Conservation (phyloP, 2,888 invertebrate species). For the Alsophila aescularia region DNA sequence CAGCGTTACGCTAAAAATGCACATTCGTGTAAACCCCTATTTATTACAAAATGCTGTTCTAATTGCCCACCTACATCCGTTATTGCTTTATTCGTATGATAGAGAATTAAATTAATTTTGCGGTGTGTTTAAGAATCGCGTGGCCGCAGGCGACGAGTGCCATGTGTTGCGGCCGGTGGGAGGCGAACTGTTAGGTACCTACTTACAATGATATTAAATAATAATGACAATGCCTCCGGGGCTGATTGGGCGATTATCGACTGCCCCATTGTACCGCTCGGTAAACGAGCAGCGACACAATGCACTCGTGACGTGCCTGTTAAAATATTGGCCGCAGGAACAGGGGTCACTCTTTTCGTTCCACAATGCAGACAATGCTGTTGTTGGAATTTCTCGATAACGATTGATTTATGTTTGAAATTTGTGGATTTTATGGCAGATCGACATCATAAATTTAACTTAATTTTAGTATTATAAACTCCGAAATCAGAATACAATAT, state of each 20-base stretch:
- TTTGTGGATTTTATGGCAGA: neutral
- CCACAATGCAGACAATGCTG: constrained; percentile 27
- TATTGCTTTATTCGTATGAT: constrained; percentile 54
- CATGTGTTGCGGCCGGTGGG: constrained; percentile 61
- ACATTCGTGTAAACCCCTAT: constrained; percentile 32
- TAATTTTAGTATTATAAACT: neutral
- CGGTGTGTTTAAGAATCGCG: constrained; percentile 64
- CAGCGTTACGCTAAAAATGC: constrained; percentile 33
- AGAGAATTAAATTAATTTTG: constrained; percentile 75
- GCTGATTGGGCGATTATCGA: constrained; percentile 54
- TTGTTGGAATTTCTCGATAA: constrained; percentile 4
- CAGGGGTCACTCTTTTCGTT: constrained; percentile 39
- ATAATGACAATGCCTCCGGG: constrained; percentile 57
- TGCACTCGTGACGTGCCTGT: constrained; percentile 43
- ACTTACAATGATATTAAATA: constrained; percentile 56
- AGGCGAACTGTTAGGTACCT: constrained; percentile 39
- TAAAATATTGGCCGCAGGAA: constrained; percentile 47
- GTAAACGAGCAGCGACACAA: constrained; percentile 52
- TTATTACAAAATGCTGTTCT: constrained; percentile 37
- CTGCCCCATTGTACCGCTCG: constrained; percentile 48
- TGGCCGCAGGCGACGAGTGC: constrained; percentile 58
- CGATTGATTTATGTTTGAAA: constrained; percentile 18
- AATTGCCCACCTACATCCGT: constrained; percentile 39
- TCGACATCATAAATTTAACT: neutral
- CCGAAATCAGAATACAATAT: no score